Evolutionary conservation across 2,888 invertebrate genomes (phyloP).

Genomic region (Muscina levida): DNA sequence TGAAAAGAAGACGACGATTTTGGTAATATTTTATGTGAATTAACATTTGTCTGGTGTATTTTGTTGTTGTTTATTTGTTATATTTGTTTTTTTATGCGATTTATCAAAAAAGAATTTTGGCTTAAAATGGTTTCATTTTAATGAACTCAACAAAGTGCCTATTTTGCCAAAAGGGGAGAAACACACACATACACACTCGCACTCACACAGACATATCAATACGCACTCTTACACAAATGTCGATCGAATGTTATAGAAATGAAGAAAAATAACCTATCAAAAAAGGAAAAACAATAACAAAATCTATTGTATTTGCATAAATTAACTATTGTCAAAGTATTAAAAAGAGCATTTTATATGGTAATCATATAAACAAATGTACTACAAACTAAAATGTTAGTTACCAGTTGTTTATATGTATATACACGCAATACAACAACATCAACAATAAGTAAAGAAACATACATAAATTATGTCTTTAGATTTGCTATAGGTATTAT

Average conservation of each 20-base stretch:
- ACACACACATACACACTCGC: too few species aligned
- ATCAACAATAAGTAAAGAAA: too few species aligned
- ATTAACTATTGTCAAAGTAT: constrained; percentile 64
- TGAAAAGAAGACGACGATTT: constrained; percentile 24
- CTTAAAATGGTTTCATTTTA: constrained; percentile 49
- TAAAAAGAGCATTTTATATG: constrained; percentile 65
- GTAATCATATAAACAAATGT: constrained; percentile 45
- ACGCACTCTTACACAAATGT: too few species aligned
- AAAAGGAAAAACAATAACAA: too few species aligned
- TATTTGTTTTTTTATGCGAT: constrained; percentile 7
- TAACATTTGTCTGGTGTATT: too few species aligned
- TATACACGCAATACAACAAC: too few species aligned
- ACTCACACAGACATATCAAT: too few species aligned
- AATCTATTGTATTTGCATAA: constrained; percentile 63
- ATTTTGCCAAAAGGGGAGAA: constrained; percentile 33
- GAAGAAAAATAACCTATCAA: background rate
- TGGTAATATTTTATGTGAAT: constrained; percentile 1
- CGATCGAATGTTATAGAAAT: too few species aligned
- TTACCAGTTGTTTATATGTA: too few species aligned
- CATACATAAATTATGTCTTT: constrained; percentile 41
- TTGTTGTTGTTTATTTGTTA: too few species aligned
- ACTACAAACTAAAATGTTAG: too few species aligned
- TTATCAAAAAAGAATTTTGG: constrained; percentile 37
- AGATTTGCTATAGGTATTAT: constrained; percentile 33
- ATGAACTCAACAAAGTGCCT: constrained; percentile 52